These are phyloP conservation scores for Leptatherina wallacei DNA, from an alignment of 2,797 vertebrate genomes.

Conservation along the genomic window DNA sequence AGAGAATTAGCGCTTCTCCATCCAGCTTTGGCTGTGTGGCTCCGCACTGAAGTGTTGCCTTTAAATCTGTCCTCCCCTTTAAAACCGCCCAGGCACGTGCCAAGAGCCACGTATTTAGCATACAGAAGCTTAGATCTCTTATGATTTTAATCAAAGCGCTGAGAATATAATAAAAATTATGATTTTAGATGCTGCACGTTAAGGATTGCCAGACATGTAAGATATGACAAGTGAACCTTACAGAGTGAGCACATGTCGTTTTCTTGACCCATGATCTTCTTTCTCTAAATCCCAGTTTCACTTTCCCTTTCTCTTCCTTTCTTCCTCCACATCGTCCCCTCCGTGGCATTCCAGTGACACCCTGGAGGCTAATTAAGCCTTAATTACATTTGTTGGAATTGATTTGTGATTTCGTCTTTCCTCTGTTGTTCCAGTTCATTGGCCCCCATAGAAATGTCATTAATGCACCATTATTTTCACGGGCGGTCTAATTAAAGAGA, in stretches of 20 bases:
- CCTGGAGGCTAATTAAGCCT: conserved; percentile 87
- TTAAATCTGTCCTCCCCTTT: conserved; percentile 71
- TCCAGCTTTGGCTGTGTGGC: conserved; percentile 68
- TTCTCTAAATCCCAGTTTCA: conserved; percentile 63
- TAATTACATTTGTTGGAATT: conserved; percentile 91
- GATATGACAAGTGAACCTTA: conserved; percentile 15
- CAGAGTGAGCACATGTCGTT: conserved; percentile 18
- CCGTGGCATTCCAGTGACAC: conserved; percentile 70
- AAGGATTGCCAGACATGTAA: conserved; percentile 36
- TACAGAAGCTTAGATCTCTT: conserved; percentile 50
- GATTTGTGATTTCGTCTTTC: conserved; percentile 88
- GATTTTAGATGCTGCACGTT: conserved; percentile 30
- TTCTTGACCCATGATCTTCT: conserved; percentile 55
- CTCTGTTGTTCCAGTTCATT: conserved; percentile 87
- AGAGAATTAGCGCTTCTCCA: conserved; percentile 83
- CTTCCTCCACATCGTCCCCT: conserved; percentile 63
- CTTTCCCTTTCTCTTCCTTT: conserved; percentile 52
- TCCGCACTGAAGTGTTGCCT: conserved; percentile 76
- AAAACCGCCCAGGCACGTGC: conserved; percentile 65
- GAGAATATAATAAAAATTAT: conserved; percentile 12
- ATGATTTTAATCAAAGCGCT: conserved; percentile 52
- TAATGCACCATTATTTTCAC: conserved; percentile 87
- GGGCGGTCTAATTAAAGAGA: conserved; percentile 85
- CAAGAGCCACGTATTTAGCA: conserved; percentile 62
- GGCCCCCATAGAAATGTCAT: conserved; percentile 86